Evolutionary conservation across 2,797 vertebrate genomes (phyloP).

Genomic region (Coranthus polyacanthus): DNA sequence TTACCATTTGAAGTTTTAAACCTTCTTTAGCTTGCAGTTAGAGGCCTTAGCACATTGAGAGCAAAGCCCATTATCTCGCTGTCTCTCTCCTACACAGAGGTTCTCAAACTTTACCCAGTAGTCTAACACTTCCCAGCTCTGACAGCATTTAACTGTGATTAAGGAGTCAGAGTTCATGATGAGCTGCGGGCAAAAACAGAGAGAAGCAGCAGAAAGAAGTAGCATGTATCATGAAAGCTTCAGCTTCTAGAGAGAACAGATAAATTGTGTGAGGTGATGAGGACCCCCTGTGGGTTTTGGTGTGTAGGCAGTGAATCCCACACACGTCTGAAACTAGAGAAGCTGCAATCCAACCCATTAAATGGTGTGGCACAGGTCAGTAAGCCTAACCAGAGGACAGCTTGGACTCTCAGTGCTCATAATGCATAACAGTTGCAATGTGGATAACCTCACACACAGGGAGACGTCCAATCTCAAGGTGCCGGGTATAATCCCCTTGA

Average conservation of each 20-base stretch:
- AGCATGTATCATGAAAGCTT: slow-evolving; percentile 60
- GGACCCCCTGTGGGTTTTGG: slow-evolving; percentile 61
- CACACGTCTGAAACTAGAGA: slow-evolving; percentile 56
- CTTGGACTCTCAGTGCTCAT: slow-evolving; percentile 57
- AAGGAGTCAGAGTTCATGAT: slow-evolving; percentile 83
- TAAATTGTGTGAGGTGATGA: slow-evolving; percentile 62
- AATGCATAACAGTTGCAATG: slow-evolving; percentile 66
- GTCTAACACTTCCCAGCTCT: slow-evolving; percentile 66
- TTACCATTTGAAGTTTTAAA: slow-evolving; percentile 81
- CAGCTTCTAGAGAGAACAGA: slow-evolving; percentile 44
- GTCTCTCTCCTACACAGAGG: slow-evolving; percentile 73
- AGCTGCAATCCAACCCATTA: slow-evolving; percentile 71
- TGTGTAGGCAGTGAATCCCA: slow-evolving; percentile 61
- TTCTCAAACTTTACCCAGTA: slow-evolving; percentile 72
- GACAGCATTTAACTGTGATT: slow-evolving; percentile 85
- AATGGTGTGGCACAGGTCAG: slow-evolving; percentile 61
- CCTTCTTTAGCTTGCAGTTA: slow-evolving; percentile 78
- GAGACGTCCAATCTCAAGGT: slow-evolving; percentile 70
- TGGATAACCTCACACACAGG: slow-evolving; percentile 77
- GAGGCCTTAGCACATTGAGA: slow-evolving; percentile 79
- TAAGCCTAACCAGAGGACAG: slow-evolving; percentile 66
- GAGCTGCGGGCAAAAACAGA: slow-evolving; percentile 73
- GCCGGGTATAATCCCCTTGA: slow-evolving; percentile 68
- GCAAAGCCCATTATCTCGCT: slow-evolving; percentile 85
- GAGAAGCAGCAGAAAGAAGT: slow-evolving; percentile 58